Percentiles rank a stretch among this genome's conserved stretches.
These are phyloP conservation scores for Drosophila leonis DNA, from an alignment of 2,888 invertebrate genomes.

Conservation along the genomic window DNA sequence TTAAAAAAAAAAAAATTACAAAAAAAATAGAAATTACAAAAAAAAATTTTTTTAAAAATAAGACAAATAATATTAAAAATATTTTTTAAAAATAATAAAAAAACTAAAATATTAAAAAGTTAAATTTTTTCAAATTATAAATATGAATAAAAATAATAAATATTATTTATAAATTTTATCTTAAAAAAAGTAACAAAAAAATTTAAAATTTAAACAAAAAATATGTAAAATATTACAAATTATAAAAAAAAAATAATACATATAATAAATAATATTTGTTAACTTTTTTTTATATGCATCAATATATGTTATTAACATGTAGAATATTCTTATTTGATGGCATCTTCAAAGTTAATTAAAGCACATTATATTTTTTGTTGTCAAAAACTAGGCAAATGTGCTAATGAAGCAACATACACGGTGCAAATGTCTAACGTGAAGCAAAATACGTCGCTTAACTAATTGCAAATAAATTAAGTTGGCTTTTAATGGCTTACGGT, in stretches of 20 bases:
- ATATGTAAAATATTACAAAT: background rate
- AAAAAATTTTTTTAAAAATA: background rate
- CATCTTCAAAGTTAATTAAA: background rate
- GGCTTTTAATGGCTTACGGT: conserved; percentile 65
- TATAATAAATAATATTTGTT: background rate
- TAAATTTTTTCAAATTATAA: background rate
- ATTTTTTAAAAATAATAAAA: background rate
- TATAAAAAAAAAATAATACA: background rate
- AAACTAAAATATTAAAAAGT: background rate
- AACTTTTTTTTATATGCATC: too few species aligned
- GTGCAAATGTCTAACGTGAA: conserved; percentile 9
- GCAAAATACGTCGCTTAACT: conserved; percentile 45
- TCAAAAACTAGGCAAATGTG: conserved; percentile 6
- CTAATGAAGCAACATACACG: conserved; percentile 15
- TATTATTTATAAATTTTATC: too few species aligned
- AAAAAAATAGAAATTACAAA: background rate
- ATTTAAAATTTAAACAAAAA: background rate
- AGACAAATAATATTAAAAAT: background rate
- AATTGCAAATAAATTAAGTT: conserved; percentile 80
- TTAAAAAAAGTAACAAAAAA: background rate
- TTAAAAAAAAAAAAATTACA: background rate
- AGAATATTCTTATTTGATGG: background rate
- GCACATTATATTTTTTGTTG: background rate
- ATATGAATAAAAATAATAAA: background rate
- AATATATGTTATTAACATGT: too few species aligned